Evolutionary conservation across 1,140 invertebrate genomes (phyloP), one percentile per base, ranked within the genome.

Genomic region (Eupeodes corollae): DNA sequence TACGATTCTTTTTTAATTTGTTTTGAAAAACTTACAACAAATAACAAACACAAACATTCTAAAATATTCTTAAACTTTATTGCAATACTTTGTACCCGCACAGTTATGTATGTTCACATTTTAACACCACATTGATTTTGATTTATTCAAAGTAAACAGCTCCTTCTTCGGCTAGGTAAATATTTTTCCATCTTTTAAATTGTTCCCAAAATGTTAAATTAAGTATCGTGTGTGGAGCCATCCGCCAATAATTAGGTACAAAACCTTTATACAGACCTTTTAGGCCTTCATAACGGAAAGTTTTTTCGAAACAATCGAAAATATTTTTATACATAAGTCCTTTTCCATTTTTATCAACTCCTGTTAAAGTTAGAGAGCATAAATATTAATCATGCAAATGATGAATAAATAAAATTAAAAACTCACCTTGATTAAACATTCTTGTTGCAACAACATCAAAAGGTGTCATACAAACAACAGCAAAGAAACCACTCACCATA

Each of bases 371-470:
- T 30, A 43, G n/a, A n/a, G n/a, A n/a, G n/a, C n/a, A n/a, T n/a
- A 43, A 30, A 43, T 43, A 26, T 43, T 43, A 43, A 6, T 3
- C 9, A 16, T 6, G 21, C 9, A 13, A 34, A 18, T 46, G 5
- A n/a, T 45, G 19, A 45, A 37, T 11, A 45, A 34, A 3, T 26
- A 6, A 16, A 21, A 30, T 13, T 33, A 39, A n/a, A 46, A 42
- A 14, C 14, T 1, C 3, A 49, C 47, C 79, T 80, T 92, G 89
- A 70, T 92, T 92, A 52, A 89, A 92, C 19, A 93, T 68, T 49
- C 88, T 72, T 2, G 87, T 91, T 2, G 87, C 82, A 33, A 92
- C 75, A 0, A 91, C 81, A 67, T 93, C 90, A 60, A 92, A 89
- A 0, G 89, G 90, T 31, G 87, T 88, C 75, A 91, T 86, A 30